These are phyloP conservation scores for Caenorhabditis angaria DNA, from an alignment of 2,888 invertebrate species.

Conservation along the genomic window DNA sequence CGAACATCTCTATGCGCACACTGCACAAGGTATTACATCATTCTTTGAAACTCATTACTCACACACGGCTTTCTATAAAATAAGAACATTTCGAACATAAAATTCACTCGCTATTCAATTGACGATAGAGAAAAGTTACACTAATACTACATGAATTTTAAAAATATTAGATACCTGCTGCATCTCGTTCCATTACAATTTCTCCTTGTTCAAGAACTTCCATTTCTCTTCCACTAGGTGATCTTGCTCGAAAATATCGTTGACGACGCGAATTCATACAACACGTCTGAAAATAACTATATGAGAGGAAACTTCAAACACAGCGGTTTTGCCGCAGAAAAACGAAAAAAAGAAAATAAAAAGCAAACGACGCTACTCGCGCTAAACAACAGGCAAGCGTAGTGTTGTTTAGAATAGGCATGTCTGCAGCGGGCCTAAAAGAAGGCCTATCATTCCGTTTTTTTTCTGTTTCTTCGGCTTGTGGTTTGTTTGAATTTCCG, in stretches of 20 bases:
- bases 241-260: slow-evolving; percentile 39
- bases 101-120: too few relatives aligned
- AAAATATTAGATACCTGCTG: not conserved
- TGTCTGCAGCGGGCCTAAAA: not conserved
- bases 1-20: too few relatives aligned
- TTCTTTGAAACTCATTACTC: not conserved
- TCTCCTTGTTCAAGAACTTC: slow-evolving; percentile 35
- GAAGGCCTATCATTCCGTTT: not conserved
- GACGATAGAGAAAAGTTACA: too few relatives aligned
- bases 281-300: not conserved
- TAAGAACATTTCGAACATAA: too few relatives aligned
- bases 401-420: slow-evolving; percentile 8
- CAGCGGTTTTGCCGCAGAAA: not conserved
- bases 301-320: not conserved
- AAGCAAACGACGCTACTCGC: not conserved
- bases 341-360: not conserved
- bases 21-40: not conserved
- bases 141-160: not conserved
- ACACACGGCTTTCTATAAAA: not conserved
- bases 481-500: slow-evolving; percentile 1
- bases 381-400: slow-evolving; percentile 3
- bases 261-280: slow-evolving; percentile 43
- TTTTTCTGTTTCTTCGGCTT: not conserved
- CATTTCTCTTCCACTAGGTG: slow-evolving; percentile 24
- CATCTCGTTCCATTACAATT: slow-evolving; percentile 31